Evolutionary conservation across 23 tunicate species (phyloP), one percentile per base, ranked within the genome.

Genomic region (Styela clava): DNA sequence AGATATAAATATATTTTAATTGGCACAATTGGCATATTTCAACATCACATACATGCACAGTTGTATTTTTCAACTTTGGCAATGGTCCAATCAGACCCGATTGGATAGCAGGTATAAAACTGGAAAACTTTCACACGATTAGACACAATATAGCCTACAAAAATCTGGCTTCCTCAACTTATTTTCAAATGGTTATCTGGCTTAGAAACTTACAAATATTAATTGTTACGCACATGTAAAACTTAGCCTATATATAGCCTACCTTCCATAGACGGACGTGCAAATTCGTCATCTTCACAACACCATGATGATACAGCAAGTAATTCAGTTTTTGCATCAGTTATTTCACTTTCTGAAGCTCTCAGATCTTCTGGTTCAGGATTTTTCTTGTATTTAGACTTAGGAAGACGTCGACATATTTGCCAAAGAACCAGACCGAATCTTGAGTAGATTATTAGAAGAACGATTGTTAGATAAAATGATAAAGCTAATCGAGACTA

Each of bases 191-290:
- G n/a, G n/a, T n/a, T n/a, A n/a, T n/a, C n/a, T n/a, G n/a, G n/a
- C n/a, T n/a, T n/a, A n/a, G n/a, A n/a, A n/a, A n/a, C n/a, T n/a
- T n/a, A n/a, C n/a, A n/a, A n/a, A n/a, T n/a, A n/a, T n/a, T n/a
- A n/a, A n/a, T n/a, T n/a, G n/a, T n/a, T n/a, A n/a, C n/a, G n/a
- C n/a, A n/a, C n/a, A n/a, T n/a, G n/a, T n/a, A n/a, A n/a, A n/a
- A n/a, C n/a, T n/a, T n/a, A n/a, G n/a, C n/a, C n/a, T n/a, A n/a
- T n/a, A n/a, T n/a, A n/a, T n/a, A n/a, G 22, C 30, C 22, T 76
- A 88, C 94, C 94, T 83, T 88, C 94, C 94, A 88, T 88, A 16
- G 82, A 35, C 19, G 94, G 94, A 23, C 94, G 69, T 2, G 72
- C 35, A 62, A 79, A 34, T 35, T 62, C 35, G 33, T 83, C 88